A percentile compares a stretch with the other conserved stretches of the same genome.
These are phyloP conservation scores for Gastrophysa polygoni DNA, from an alignment of 2,888 invertebrate species.

Conservation along the genomic window DNA sequence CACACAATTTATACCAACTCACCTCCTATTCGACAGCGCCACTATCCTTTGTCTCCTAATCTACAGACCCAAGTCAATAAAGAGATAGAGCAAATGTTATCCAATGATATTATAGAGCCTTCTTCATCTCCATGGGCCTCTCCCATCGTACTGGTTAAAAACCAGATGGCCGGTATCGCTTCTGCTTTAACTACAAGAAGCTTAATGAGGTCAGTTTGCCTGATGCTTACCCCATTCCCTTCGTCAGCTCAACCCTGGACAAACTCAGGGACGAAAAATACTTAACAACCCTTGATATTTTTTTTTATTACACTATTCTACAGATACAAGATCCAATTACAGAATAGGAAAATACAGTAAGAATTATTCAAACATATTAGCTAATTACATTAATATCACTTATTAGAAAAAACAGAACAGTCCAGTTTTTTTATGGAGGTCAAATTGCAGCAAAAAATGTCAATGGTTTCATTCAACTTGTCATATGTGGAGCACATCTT, in stretches of 20 bases:
- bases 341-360: too few species aligned
- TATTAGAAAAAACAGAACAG: too few species aligned
- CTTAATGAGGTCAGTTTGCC: slow-evolving; percentile 35
- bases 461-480: too few species aligned
- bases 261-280: slow-evolving; percentile 20
- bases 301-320: too few species aligned
- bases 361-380: too few species aligned
- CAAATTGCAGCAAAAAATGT: too few species aligned
- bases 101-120: slow-evolving; percentile 37
- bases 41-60: slow-evolving; percentile 26
- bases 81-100: slow-evolving; percentile 38
- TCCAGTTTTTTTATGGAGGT: too few species aligned
- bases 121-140: slow-evolving; percentile 45
- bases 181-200: slow-evolving; percentile 39
- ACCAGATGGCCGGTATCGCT: slow-evolving; percentile 39
- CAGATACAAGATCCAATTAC: too few species aligned
- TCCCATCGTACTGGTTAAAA: slow-evolving; percentile 44
- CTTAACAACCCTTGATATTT: slow-evolving; percentile 24
- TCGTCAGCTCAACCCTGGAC: slow-evolving; percentile 14
- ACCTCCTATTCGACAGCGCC: slow-evolving; percentile 27
- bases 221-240: slow-evolving; percentile 23
- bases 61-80: slow-evolving; percentile 20
- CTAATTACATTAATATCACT: too few species aligned
- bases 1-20: slow-evolving; percentile 18
- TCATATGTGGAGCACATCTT: too few species aligned